Conservation (phyloP, 2,888 invertebrate species). For the Criorhina ranunculi region DNA sequence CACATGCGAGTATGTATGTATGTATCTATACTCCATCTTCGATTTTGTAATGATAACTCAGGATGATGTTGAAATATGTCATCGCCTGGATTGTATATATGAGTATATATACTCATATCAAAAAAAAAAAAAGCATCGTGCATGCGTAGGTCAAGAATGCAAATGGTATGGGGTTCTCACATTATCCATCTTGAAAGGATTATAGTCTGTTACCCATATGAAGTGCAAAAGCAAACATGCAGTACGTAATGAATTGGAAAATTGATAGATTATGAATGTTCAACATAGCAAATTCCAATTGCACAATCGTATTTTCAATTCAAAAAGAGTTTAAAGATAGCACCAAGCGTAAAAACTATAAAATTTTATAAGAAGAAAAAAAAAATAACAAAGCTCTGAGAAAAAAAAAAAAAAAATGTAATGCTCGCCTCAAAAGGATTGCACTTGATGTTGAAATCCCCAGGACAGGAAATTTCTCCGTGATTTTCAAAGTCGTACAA, state of each 20-base stretch:
- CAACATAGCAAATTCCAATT: slow-evolving; percentile 51
- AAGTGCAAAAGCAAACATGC: slow-evolving; percentile 15
- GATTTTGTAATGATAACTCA: no score
- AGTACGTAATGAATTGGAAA: slow-evolving; percentile 82
- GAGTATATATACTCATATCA: no score
- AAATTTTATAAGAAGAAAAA: slow-evolving; percentile 37
- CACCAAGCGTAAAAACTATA: slow-evolving; percentile 34
- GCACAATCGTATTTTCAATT: not conserved
- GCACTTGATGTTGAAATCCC: slow-evolving; percentile 88
- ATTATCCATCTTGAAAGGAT: not conserved
- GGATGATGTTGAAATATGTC: no score
- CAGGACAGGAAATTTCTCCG: slow-evolving; percentile 89
- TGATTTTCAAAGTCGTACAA: slow-evolving; percentile 95
- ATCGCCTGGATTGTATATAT: no score
- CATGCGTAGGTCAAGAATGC: not conserved
- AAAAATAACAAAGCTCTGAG: slow-evolving; percentile 70
- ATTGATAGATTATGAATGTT: slow-evolving; percentile 83
- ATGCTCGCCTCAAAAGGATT: slow-evolving; percentile 86
- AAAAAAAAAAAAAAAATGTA: slow-evolving; percentile 63
- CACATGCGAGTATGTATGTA: no score
- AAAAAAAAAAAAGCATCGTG: no score
- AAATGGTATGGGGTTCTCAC: not conserved
- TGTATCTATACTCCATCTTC: no score
- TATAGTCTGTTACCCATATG: not conserved
- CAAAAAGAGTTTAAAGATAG: slow-evolving; percentile 27